phyloP scores from a whole-genome alignment of 2,113 vertebrate species.

The Acinonyx jubatus region DNA sequence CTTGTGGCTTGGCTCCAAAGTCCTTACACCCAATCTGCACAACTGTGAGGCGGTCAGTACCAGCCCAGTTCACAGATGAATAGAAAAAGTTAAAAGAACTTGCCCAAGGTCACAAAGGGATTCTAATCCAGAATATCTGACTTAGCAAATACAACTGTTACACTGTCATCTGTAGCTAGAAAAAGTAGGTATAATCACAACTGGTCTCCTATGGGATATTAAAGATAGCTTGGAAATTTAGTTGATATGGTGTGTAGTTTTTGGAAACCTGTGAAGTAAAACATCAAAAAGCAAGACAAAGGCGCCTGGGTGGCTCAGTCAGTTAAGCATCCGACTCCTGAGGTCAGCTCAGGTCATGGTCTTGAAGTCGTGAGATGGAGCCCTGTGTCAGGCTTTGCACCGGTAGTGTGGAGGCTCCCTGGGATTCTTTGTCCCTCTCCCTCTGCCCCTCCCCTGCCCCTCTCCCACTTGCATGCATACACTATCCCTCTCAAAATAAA shows the following conservation, averaged over 20 bases:
- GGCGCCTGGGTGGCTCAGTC: no score
- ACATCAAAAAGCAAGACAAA: not conserved
- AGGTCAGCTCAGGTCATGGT: no score
- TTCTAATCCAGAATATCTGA: not conserved
- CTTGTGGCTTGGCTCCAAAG: not conserved
- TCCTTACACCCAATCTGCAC: not conserved
- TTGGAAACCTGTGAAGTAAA: not conserved
- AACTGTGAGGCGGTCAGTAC: not conserved
- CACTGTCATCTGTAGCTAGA: no score
- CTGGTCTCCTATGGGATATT: not conserved
- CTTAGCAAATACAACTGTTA: not conserved
- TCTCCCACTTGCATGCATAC: no score
- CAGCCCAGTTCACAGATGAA: not conserved
- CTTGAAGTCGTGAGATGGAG: no score
- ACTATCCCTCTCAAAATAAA: no score
- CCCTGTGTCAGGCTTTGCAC: no score
- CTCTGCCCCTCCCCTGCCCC: no score
- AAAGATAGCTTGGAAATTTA: not conserved
- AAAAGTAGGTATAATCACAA: not conserved
- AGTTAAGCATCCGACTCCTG: no score
- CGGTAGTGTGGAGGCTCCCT: no score
- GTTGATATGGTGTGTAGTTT: not conserved
- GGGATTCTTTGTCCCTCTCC: no score
- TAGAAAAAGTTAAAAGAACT: not conserved
- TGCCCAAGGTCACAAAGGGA: not conserved